Conservation (phyloP, 2,113 vertebrate species). For the Panurus biarmicus region DNA sequence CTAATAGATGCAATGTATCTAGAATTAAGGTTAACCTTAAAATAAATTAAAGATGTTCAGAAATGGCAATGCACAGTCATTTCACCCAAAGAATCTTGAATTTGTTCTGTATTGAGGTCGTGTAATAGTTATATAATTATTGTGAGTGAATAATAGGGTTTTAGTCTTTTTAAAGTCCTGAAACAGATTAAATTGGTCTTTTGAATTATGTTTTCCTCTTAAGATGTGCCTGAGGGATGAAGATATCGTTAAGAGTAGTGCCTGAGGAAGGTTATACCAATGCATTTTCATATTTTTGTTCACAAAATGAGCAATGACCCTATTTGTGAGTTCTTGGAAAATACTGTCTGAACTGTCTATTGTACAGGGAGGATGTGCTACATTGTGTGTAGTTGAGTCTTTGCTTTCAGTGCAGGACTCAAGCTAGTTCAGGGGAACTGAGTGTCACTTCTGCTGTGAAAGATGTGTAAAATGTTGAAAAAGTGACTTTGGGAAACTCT, state of each 20-base stretch:
- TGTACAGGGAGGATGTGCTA: background rate
- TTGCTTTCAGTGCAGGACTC: background rate
- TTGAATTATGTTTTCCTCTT: background rate
- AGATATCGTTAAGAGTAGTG: background rate
- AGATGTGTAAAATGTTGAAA: background rate
- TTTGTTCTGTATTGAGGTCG: background rate
- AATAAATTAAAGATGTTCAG: background rate
- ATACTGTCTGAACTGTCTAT: background rate
- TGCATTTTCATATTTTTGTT: background rate
- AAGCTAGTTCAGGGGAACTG: background rate
- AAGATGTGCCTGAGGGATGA: background rate
- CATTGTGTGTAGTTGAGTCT: background rate
- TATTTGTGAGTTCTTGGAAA: background rate
- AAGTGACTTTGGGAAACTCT: background rate
- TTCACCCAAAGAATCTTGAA: background rate
- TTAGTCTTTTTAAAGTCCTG: background rate
- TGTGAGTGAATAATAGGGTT: background rate
- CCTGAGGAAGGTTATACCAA: background rate
- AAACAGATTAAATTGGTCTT: background rate
- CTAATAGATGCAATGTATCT: background rate
- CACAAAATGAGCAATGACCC: background rate
- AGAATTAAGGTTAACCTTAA: background rate
- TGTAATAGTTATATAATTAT: background rate
- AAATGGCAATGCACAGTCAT: background rate
- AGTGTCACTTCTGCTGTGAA: background rate